Evolutionary conservation across 2,797 vertebrate genomes (phyloP), one percentile per base, ranked within the genome.

Genomic region (Babyrousa celebensis): DNA sequence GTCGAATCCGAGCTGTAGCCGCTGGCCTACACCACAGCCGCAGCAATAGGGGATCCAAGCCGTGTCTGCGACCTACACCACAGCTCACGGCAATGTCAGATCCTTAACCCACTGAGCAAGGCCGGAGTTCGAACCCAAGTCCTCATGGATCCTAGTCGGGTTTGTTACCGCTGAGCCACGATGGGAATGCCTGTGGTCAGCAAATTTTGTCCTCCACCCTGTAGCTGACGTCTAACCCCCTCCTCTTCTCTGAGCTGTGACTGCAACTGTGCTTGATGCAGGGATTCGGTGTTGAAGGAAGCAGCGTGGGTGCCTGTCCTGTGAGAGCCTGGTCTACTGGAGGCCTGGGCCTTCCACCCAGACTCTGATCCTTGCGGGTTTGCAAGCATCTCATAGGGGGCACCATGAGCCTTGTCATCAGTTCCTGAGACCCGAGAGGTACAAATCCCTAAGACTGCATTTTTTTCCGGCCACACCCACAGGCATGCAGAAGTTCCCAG

Each of bases 271-370:
- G 21, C 48, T 15, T 15, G 27, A 54, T 43, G n/a, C 43, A 3
- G 63, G 62, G 95, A 15, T 12, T 63, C 29, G 0, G 23, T 0
- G 23, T 21, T 21, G 40, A 27, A 18, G 1, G 29, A 79, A 2
- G 48, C 15, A 20, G 63, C 58, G 9, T 0, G 1, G 54, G 63
- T 43, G 29, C 65, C 52, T 10, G 15, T 27, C 72, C 70, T 52
- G 1, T 0, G 0, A 27, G 21, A 25, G 17, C 25, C 29, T 36
- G 3, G 60, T 23, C 32, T 23, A 1, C n/a, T 12, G 11, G 84
- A 10, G 71, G 56, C 23, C 21, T 5, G 0, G 23, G 62, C 32
- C 5, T 15, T 12, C 48, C n/a, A 15, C 36, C 16, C 32, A 0
- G 6, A 48, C n/a, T 14, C 52, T 9, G 65, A 15, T 23, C 67